Percentiles rank a stretch among this genome's conserved stretches.
Conservation (phyloP, 2,113 vertebrate species). For the Saguinus midas region DNA sequence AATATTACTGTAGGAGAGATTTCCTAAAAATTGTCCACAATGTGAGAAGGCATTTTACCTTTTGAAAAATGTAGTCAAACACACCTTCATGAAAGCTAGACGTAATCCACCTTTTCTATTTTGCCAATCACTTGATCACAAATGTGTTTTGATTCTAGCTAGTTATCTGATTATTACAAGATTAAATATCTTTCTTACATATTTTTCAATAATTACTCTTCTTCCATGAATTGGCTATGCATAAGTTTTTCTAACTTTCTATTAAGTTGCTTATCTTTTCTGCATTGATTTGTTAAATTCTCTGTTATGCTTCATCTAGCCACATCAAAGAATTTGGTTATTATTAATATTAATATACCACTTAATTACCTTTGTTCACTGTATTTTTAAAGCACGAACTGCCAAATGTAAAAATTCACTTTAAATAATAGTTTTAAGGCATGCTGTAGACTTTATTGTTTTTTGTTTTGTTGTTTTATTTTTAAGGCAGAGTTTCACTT, state of each 20-base stretch:
- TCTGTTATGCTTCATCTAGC: neutral
- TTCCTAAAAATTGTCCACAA: neutral
- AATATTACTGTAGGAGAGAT: neutral
- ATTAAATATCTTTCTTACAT: neutral
- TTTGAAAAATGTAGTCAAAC: neutral
- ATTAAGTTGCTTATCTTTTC: neutral
- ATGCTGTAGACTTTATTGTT: neutral
- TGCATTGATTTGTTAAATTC: neutral
- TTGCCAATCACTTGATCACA: neutral
- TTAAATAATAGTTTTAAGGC: neutral
- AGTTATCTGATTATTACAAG: neutral
- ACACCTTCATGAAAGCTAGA: neutral
- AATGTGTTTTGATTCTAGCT: neutral
- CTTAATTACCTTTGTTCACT: neutral
- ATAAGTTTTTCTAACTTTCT: neutral
- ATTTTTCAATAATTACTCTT: neutral
- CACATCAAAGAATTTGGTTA: neutral
- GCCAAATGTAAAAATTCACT: neutral
- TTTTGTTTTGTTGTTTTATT: too few species aligned
- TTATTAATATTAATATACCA: neutral
- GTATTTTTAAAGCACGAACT: neutral
- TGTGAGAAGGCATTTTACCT: neutral
- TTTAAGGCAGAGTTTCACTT: too few species aligned
- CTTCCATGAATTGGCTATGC: neutral
- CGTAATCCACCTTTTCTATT: neutral